Conservation (phyloP, 2,113 vertebrate genomes). For the Pangasianodon gigas region DNA sequence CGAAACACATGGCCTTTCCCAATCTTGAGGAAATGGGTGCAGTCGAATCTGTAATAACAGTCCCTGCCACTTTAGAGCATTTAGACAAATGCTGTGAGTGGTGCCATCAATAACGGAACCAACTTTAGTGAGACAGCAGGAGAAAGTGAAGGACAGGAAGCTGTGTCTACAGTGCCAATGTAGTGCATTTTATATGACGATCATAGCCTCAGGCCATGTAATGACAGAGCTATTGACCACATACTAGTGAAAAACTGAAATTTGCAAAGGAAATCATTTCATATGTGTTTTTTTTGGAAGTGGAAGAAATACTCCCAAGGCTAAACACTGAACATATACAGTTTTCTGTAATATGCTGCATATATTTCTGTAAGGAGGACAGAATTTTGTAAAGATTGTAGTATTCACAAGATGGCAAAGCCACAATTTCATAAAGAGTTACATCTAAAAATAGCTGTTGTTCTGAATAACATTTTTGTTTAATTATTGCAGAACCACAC, state of each 20-base stretch:
- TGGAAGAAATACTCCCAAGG: not conserved
- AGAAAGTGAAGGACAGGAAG: not conserved
- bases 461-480: not conserved
- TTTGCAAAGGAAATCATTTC: not conserved
- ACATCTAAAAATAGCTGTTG: not conserved
- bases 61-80: conserved; percentile 35
- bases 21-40: conserved; percentile 5
- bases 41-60: conserved; percentile 1
- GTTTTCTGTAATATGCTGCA: not conserved
- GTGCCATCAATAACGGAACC: conserved; percentile 31
- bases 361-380: not conserved
- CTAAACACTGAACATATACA: not conserved
- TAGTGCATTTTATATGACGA: not conserved
- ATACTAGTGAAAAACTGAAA: not conserved
- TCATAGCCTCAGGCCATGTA: not conserved
- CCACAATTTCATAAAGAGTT: not conserved
- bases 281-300: not conserved
- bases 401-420: no score
- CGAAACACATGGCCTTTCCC: not conserved
- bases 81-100: conserved; percentile 26
- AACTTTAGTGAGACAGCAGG: not conserved
- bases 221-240: not conserved
- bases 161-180: not conserved
- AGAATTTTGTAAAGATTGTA: not conserved
- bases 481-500: not conserved